These are phyloP conservation scores for Hirtodrosophila duncani DNA, from an alignment of 2,888 invertebrate species.

Conservation along the genomic window DNA sequence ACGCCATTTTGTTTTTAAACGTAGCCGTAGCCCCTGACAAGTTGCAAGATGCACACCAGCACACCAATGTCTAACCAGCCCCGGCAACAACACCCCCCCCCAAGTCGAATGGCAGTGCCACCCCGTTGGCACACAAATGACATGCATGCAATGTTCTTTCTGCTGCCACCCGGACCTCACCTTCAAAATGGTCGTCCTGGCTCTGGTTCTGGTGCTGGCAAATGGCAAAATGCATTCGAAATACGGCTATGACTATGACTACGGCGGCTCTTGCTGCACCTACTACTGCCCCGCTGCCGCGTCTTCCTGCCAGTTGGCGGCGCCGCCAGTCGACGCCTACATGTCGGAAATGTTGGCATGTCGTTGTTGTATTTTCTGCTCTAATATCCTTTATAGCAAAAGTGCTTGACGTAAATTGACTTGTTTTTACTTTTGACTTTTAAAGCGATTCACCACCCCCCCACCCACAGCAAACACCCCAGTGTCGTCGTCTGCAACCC, in stretches of 20 bases:
- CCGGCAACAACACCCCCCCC: background rate
- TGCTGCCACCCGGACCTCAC: slow-evolving; percentile 26
- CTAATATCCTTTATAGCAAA: slow-evolving; percentile 74
- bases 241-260: too few species aligned
- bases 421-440: slow-evolving; percentile 74
- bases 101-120: background rate
- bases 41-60: slow-evolving; percentile 36
- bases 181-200: slow-evolving; percentile 61
- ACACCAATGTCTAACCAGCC: slow-evolving; percentile 8
- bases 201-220: too few species aligned
- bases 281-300: background rate
- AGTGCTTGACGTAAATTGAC: slow-evolving; percentile 73
- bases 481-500: background rate
- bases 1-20: slow-evolving; percentile 58
- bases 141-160: slow-evolving; percentile 67
- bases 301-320: slow-evolving; percentile 49
- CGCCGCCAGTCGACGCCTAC: slow-evolving; percentile 70
- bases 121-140: slow-evolving; percentile 52
- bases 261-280: background rate
- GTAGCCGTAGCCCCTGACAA: slow-evolving; percentile 29
- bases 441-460: slow-evolving; percentile 47
- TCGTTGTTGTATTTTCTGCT: slow-evolving; percentile 73
- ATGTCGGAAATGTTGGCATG: slow-evolving; percentile 73
- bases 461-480: background rate
- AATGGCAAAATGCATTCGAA: slow-evolving; percentile 48